Evolutionary conservation across 1,140 invertebrate genomes (phyloP), one percentile per base, ranked within the genome.

Genomic region (Ostrea edulis): DNA sequence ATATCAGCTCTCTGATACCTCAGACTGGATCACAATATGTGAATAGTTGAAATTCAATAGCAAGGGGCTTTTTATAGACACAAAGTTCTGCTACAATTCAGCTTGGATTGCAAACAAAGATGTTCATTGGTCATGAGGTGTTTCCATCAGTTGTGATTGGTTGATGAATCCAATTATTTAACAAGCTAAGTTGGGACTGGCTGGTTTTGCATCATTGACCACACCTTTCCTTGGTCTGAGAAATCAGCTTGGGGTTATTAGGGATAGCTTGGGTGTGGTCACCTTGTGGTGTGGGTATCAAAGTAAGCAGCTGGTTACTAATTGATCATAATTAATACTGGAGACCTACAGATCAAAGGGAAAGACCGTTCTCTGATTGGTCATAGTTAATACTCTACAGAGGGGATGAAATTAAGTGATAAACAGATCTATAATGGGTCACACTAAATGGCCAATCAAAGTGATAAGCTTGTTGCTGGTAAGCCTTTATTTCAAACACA

Each of bases 241-340:
- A 14, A n/a, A 14, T n/a, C 58, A 62, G 58, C 58, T 62, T 62
- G 35, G 58, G 58, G 58, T 62, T 0, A 62, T 62, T 62, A 62
- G 0, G 0, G 58, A n/a, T 17, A 20, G n/a, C 17, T n/a, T 62
- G 58, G 58, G 58, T 62, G 58, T 14, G 12, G 58, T 62, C 17
- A 11, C 9, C 12, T 62, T 11, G 12, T 62, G 58, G 35, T 14
- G 9, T 14, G 58, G n/a, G 17, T 9, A 62, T 62, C 58, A 62
- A 62, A 62, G 58, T 62, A 14, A 62, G 12, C 12, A 62, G 58
- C 58, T 62, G n/a, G n/a, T 62, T 12, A 14, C 14, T 62, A 20
- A 58, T 58, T 11, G 58, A n/a, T 62, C 77, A 82, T 82, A 82
- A 82, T 44, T 82, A 17, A 35, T 51, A 82, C 44, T 12, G n/a